These are phyloP conservation scores for Mungos mungo DNA, from an alignment of 2,113 vertebrate species.

Conservation along the genomic window DNA sequence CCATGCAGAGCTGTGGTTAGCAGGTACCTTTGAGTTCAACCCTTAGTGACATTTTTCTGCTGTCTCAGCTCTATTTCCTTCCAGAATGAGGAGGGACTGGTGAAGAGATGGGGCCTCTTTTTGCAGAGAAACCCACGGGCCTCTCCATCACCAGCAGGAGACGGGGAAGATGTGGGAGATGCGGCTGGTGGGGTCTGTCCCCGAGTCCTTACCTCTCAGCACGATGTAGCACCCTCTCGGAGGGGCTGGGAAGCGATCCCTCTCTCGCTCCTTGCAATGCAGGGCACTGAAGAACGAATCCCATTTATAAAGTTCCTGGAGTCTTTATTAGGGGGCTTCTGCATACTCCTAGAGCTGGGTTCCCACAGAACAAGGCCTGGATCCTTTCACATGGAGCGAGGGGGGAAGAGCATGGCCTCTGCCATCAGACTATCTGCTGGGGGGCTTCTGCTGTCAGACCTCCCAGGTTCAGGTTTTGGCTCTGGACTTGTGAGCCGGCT, in stretches of 20 bases:
- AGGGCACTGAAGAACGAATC: neutral
- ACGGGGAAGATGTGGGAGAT: neutral
- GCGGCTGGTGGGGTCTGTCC: neutral
- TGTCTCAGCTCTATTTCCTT: neutral
- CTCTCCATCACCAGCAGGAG: neutral
- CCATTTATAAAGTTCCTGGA: neutral
- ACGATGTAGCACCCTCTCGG: rapidly evolving
- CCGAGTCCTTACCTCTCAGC: neutral
- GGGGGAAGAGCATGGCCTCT: neutral
- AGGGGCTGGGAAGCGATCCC: neutral
- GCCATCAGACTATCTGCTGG: neutral
- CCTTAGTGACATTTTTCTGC: rapidly evolving
- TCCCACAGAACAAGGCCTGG: neutral
- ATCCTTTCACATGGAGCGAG: rapidly evolving
- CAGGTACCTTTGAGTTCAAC: neutral
- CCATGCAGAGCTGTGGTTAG: neutral
- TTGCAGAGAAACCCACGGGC: neutral
- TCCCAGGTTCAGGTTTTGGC: neutral
- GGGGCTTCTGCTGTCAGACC: neutral
- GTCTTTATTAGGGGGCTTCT: neutral
- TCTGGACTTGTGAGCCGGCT: neutral
- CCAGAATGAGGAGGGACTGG: neutral
- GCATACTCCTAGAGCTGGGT: neutral
- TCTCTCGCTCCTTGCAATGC: neutral
- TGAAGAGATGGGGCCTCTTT: neutral